Percentiles rank a stretch among this genome's conserved stretches.
phyloP scores from a whole-genome alignment of 2,888 invertebrate genomes.

The Drosophila ustulata region DNA sequence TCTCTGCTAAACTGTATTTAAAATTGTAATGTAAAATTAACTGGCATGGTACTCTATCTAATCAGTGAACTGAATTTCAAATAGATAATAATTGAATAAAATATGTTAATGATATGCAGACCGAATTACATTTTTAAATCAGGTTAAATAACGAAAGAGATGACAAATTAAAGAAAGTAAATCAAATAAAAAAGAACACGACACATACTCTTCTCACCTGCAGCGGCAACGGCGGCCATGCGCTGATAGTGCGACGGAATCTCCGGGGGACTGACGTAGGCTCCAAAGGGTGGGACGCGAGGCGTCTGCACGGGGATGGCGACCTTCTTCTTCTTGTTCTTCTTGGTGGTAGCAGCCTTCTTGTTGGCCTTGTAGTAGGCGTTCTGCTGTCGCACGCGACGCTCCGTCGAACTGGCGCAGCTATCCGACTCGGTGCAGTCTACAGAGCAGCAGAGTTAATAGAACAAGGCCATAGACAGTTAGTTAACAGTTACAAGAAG shows the following conservation, averaged over 20 bases:
- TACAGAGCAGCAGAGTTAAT: constrained; percentile 19
- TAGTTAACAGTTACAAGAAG: no score
- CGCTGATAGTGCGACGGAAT: constrained; percentile 87
- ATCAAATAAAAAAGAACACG: constrained; percentile 44
- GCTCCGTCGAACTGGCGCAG: constrained; percentile 87
- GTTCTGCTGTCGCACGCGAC: constrained; percentile 87
- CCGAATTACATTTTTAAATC: no score
- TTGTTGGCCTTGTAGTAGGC: constrained; percentile 88
- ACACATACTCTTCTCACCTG: constrained; percentile 84
- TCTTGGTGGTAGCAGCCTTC: constrained; percentile 89
- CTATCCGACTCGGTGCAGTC: constrained; percentile 95
- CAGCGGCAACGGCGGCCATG: constrained; percentile 71
- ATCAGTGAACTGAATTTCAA: no score
- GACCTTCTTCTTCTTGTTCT: constrained; percentile 90
- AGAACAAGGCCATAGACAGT: no score
- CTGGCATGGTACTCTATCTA: no score
- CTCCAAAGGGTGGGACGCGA: constrained; percentile 90
- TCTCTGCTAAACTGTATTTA: no score
- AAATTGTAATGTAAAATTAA: no score
- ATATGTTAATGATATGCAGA: no score
- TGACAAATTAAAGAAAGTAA: background rate
- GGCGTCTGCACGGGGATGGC: constrained; percentile 95
- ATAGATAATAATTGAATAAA: no score
- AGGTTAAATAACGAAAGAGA: background rate
- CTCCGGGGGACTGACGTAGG: constrained; percentile 89